Evolutionary conservation across 2,797 vertebrate genomes (phyloP).

Genomic region (Pseudochaenichthys georgianus): DNA sequence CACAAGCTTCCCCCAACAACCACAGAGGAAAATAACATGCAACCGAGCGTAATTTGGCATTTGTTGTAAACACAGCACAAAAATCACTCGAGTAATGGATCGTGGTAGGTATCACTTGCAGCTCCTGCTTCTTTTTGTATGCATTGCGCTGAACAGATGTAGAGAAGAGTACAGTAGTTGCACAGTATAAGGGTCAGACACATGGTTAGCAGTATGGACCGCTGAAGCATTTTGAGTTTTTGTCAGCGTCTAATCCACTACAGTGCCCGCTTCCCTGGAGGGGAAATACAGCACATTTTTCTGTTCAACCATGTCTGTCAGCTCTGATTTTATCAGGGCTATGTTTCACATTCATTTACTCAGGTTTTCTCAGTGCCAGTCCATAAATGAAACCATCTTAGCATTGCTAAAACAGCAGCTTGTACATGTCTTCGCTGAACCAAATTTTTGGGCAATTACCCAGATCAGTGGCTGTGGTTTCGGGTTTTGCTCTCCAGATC

Average conservation of each 20-base stretch:
- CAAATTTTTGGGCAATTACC: conserved; percentile 84
- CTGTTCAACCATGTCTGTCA: conserved; percentile 84
- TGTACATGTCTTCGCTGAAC: conserved; percentile 81
- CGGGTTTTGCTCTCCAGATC: conserved; percentile 68
- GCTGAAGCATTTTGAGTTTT: conserved; percentile 79
- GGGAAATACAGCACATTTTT: conserved; percentile 76
- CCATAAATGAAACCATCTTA: conserved; percentile 80
- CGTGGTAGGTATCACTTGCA: conserved; percentile 34
- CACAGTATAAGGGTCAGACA: conserved; percentile 64
- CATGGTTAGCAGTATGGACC: conserved; percentile 64
- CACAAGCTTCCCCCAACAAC: conserved; percentile 54
- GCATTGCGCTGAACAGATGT: conserved; percentile 43
- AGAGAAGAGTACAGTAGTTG: conserved; percentile 44
- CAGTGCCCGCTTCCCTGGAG: conserved; percentile 64
- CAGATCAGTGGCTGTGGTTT: conserved; percentile 79
- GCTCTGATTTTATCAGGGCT: conserved; percentile 83
- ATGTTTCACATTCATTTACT: conserved; percentile 84
- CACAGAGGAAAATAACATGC: conserved; percentile 62
- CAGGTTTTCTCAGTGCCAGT: conserved; percentile 67
- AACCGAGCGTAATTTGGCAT: conserved; percentile 44
- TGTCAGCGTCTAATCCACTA: conserved; percentile 80
- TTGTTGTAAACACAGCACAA: conserved; percentile 51
- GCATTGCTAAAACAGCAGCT: conserved; percentile 81
- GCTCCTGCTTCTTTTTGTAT: conserved; percentile 51
- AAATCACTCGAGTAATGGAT: conserved; percentile 45